Base-by-base conservation (phyloP, 2,797 vertebrate species). In the Falco peregrinus region DNA sequence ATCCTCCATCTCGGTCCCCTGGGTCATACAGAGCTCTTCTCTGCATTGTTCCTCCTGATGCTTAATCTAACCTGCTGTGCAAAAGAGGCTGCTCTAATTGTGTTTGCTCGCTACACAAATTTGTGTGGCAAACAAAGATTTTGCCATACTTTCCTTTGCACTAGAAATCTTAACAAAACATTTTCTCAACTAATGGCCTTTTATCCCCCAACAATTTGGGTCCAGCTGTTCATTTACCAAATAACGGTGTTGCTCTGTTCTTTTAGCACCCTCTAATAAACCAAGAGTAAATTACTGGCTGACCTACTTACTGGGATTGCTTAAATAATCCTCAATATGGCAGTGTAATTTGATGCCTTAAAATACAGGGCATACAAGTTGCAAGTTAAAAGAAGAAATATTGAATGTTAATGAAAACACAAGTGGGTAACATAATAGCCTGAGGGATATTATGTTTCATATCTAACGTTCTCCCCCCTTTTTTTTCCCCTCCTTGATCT, bases 251-350 rank as follows among this genome's bases (percentile, higher is more conserved):
- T 92, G 83, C 57, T 93, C 81, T 90, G 92, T 93, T 87, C 71
- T 87, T 93, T 96, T 90, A 74, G 85, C 93, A 95, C 80, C 61
- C 78, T 86, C 85, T 97, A 89, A 96, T 96, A 96, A 95, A 94
- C 75, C 22, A 83, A 35, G 84, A 83, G 91, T 91, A 95, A 96
- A 96, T 95, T 94, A 92, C 89, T 56, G 86, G 63, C 93, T 97
- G 96, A 96, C 97, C 96, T 97, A 97, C 94, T 97, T 97, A 88
- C 79, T 83, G 79, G 70, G 79, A 91, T 97, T 96, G 95, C 95
- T 96, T 95, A 95, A 97, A 96, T 96, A 96, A 95, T 96, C 96
- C 95, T 95, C 95, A 93, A 50, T 73, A 77, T 95, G 95, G 90
- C 94, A 92, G 74, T 68, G 90, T 90, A 95, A 93, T 95, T 94